phyloP scores from a whole-genome alignment of 2,888 invertebrate species.

The Lepidocyrtoides sp. region DNA sequence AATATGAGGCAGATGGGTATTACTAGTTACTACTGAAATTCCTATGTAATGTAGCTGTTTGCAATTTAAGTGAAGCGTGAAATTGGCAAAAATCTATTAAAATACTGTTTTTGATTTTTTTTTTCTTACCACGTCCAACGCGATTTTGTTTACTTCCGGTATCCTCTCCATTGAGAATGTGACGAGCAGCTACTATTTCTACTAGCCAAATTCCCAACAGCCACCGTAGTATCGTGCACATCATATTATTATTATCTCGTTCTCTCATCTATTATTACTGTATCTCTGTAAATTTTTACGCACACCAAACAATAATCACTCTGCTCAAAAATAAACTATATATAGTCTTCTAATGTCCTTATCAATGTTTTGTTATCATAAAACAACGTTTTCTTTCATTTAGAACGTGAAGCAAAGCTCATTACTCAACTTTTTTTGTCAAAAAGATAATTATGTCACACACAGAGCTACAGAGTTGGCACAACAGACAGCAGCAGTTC shows the following conservation, averaged over 20 bases:
- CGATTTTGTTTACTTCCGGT: slow-evolving; percentile 40
- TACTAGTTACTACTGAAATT: too few relatives aligned
- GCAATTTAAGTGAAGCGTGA: slow-evolving; percentile 19
- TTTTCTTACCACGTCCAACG: slow-evolving; percentile 45
- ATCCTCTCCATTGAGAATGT: slow-evolving; percentile 56
- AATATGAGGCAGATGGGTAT: too few relatives aligned
- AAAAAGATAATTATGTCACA: slow-evolving; percentile 37
- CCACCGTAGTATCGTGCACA: slow-evolving; percentile 63
- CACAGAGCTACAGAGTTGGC: neutral
- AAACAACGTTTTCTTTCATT: slow-evolving; percentile 27
- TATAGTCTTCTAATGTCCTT: slow-evolving; percentile 16
- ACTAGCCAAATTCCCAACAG: slow-evolving; percentile 69
- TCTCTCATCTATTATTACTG: neutral
- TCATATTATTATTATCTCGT: slow-evolving; percentile 56
- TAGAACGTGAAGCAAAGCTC: slow-evolving; percentile 7
- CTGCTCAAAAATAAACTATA: slow-evolving; percentile 1
- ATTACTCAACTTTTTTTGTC: slow-evolving; percentile 16
- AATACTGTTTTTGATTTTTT: neutral
- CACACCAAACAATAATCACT: slow-evolving; percentile 1
- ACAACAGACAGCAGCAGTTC: too few relatives aligned
- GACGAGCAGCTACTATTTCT: slow-evolving; percentile 60
- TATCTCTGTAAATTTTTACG: neutral
- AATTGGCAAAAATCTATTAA: neutral
- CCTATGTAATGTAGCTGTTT: too few relatives aligned
- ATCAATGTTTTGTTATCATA: too few relatives aligned